Evolutionary conservation across 2,113 vertebrate species (phyloP).

Genomic region (Stictonetta naevosa): DNA sequence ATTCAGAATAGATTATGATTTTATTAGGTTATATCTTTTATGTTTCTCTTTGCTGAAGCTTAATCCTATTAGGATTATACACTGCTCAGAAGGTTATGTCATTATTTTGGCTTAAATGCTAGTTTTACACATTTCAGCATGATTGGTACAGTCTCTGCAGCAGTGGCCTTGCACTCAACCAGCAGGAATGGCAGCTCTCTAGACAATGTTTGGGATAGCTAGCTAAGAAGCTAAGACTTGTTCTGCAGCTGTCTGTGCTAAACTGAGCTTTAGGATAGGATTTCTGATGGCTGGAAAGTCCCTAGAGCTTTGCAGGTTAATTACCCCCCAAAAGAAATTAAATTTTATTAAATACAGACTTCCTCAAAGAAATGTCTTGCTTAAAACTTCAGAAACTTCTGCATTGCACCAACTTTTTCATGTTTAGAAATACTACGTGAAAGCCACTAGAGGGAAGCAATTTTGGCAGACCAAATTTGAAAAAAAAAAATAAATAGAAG

Average conservation of each 20-base stretch:
- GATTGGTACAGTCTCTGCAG: conserved; percentile 14
- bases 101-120: conserved; percentile 66
- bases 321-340: not conserved
- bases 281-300: conserved; percentile 34
- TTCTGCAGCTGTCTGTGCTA: conserved; percentile 44
- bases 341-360: not conserved
- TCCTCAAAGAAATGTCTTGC: not conserved
- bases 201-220: conserved; percentile 17
- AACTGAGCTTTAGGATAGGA: conserved; percentile 41
- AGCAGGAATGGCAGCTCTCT: conserved; percentile 24
- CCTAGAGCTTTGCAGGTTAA: not conserved
- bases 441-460: conserved; percentile 11
- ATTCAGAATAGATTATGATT: conserved; percentile 53
- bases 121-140: conserved; percentile 65
- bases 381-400: not conserved
- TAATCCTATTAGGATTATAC: conserved; percentile 55
- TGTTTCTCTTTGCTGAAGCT: conserved; percentile 55
- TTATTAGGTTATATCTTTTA: conserved; percentile 62
- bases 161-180: not conserved
- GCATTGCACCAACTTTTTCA: not conserved
- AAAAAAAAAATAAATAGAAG: not conserved
- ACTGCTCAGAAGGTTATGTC: conserved; percentile 14
- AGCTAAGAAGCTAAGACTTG: conserved; percentile 1
- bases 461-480: not conserved
- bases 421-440: not conserved